These are phyloP conservation scores for Patella vulgata DNA, from an alignment of 1,140 invertebrate species.

Conservation along the genomic window DNA sequence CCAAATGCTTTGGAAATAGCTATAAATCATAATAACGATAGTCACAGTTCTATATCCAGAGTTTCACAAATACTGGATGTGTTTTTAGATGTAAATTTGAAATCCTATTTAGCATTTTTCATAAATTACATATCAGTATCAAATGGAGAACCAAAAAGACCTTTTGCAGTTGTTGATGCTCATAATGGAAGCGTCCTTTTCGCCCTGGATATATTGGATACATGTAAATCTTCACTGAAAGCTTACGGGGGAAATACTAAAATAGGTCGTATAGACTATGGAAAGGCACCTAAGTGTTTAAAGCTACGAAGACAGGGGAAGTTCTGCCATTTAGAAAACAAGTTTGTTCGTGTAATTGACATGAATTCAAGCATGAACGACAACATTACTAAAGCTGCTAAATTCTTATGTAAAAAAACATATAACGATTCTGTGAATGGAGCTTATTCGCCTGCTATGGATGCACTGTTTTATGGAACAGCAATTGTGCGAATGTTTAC, in stretches of 20 bases:
- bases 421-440: slow-evolving; percentile 40
- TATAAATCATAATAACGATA: too few species aligned
- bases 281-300: slow-evolving; percentile 26
- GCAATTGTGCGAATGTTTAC: slow-evolving; percentile 40
- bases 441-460: slow-evolving; percentile 38
- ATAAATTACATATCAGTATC: slow-evolving; percentile 20
- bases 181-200: slow-evolving; percentile 20
- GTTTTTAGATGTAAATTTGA: slow-evolving; percentile 8
- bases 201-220: slow-evolving; percentile 24
- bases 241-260: slow-evolving; percentile 39
- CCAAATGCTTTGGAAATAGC: too few species aligned
- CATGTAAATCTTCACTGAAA: slow-evolving; percentile 19
- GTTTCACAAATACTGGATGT: background rate
- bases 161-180: slow-evolving; percentile 32
- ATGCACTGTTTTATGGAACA: slow-evolving; percentile 44
- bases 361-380: slow-evolving; percentile 18
- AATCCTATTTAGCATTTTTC: slow-evolving; percentile 14
- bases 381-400: slow-evolving; percentile 16
- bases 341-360: slow-evolving; percentile 40
- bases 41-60: too few species aligned
- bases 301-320: slow-evolving; percentile 13
- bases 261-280: slow-evolving; percentile 37
- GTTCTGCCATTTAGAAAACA: slow-evolving; percentile 36
- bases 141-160: slow-evolving; percentile 21
- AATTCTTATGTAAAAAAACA: slow-evolving; percentile 22